Conservation (phyloP, 2,888 invertebrate species). For the Amblyteles armatorius region DNA sequence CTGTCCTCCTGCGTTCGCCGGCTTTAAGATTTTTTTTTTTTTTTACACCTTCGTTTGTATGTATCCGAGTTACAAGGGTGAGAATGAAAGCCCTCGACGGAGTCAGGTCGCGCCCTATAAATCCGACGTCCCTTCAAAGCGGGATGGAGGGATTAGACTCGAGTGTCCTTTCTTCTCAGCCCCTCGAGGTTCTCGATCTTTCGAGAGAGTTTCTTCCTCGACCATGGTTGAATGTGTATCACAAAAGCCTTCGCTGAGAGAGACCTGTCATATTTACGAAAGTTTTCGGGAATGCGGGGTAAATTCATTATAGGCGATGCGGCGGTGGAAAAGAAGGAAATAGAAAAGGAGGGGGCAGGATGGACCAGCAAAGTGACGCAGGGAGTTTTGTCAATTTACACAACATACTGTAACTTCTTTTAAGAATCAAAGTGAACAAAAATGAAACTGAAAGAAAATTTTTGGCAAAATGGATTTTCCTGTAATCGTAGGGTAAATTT, state of each 20-base stretch:
- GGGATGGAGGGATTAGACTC: constrained; percentile 41
- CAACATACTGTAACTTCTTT: too few relatives aligned
- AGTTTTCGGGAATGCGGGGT: constrained; percentile 16
- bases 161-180: constrained; percentile 12
- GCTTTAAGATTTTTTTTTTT: constrained; percentile 24
- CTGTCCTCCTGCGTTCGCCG: too few relatives aligned
- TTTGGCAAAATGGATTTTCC: too few relatives aligned
- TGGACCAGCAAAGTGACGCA: too few relatives aligned
- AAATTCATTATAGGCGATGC: not conserved
- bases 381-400: too few relatives aligned
- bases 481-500: too few relatives aligned
- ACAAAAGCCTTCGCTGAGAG: constrained; percentile 38
- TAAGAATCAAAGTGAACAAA: too few relatives aligned
- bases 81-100: constrained; percentile 40
- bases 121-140: constrained; percentile 52
- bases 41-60: not conserved
- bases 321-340: not conserved
- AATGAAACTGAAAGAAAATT: too few relatives aligned
- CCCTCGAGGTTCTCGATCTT: constrained; percentile 17
- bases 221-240: constrained; percentile 37
- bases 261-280: constrained; percentile 49
- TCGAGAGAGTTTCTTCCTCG: not conserved
- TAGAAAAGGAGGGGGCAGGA: too few relatives aligned
- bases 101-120: constrained; percentile 55
- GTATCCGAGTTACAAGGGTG: constrained; percentile 31